A percentile compares a stretch with the other conserved stretches of the same genome.
Evolutionary conservation across 2,113 vertebrate species (phyloP).

Genomic region (Lophochroa leadbeateri): DNA sequence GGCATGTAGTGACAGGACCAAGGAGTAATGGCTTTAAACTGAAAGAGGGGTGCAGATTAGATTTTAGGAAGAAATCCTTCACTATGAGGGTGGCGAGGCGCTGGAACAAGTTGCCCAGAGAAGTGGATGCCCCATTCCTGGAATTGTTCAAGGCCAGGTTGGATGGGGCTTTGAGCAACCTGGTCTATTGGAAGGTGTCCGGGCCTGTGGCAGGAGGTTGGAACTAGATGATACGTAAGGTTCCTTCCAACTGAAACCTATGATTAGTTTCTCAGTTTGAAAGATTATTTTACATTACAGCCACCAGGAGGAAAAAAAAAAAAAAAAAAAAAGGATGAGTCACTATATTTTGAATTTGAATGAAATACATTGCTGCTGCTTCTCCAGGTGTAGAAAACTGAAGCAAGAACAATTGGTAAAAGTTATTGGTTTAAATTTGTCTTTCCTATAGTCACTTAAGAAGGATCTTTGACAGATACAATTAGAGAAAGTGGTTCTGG

Average conservation of each 20-base stretch:
- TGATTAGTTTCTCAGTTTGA: background rate
- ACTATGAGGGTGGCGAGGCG: background rate
- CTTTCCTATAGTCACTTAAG: background rate
- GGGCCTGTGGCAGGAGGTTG: background rate
- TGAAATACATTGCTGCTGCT: background rate
- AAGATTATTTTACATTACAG: background rate
- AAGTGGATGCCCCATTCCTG: background rate
- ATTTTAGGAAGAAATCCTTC: background rate
- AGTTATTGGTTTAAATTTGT: background rate
- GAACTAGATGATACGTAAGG: background rate
- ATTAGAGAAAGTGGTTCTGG: background rate
- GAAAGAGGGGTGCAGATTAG: background rate
- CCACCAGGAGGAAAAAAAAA: background rate
- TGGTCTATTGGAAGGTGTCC: background rate
- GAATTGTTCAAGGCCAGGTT: background rate
- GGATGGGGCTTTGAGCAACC: background rate
- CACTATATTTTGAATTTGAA: background rate
- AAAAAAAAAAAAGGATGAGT: background rate
- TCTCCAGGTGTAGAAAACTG: background rate
- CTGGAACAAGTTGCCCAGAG: background rate
- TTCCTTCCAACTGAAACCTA: background rate
- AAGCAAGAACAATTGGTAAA: background rate
- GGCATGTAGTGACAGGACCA: background rate
- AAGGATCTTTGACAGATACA: background rate
- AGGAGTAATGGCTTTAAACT: background rate